Evolutionary conservation across 2,888 invertebrate species (phyloP).

Genomic region (Cartodere bifasciata): DNA sequence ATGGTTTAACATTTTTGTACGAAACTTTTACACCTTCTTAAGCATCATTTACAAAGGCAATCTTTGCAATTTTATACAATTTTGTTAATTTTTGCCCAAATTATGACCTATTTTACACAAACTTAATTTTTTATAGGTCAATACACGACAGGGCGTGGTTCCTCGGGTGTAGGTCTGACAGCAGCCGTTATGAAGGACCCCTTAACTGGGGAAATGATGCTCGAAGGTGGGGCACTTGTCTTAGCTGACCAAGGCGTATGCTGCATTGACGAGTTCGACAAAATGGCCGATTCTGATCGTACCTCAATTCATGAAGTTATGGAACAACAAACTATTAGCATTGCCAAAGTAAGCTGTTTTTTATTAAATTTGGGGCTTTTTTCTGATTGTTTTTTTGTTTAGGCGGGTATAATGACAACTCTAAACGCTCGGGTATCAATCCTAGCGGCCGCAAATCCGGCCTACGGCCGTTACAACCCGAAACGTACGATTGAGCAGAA

Average conservation of each 20-base stretch:
- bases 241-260: conserved; percentile 94
- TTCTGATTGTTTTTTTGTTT: conserved; percentile 16
- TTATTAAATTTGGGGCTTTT: conserved; percentile 3
- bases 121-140: conserved; percentile 43
- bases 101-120: conserved; percentile 2
- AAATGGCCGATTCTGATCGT: conserved; percentile 93
- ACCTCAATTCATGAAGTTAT: conserved; percentile 96
- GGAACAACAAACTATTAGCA: conserved; percentile 99
- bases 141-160: conserved; percentile 93
- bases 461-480: conserved; percentile 95
- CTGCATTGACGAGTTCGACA: conserved; percentile 99
- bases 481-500: conserved; percentile 92
- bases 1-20: too few species aligned
- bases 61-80: too few species aligned
- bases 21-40: too few species aligned
- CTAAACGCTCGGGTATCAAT: conserved; percentile 96
- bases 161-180: conserved; percentile 96
- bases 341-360: conserved; percentile 64
- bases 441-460: conserved; percentile 97
- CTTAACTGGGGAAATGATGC: conserved; percentile 91
- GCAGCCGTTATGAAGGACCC: conserved; percentile 98
- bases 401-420: conserved; percentile 97
- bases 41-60: too few species aligned
- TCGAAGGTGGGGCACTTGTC: conserved; percentile 95
- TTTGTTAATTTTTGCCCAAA: too few species aligned